Percentiles rank a stretch among this genome's conserved stretches.
These are phyloP conservation scores for Lumbricus terrestris DNA, from an alignment of 2,888 invertebrate species.

Conservation along the genomic window DNA sequence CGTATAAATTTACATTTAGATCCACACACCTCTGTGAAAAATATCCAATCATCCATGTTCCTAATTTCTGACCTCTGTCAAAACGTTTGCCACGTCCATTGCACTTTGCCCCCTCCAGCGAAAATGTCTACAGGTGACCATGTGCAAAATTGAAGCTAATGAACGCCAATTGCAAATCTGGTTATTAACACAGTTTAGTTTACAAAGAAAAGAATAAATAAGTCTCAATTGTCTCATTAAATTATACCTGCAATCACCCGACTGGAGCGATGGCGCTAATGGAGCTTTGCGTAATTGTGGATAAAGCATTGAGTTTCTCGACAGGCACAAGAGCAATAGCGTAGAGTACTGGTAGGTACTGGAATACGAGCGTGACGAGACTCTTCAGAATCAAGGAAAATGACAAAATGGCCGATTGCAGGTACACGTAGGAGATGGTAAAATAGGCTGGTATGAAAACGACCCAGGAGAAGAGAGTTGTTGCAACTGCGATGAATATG, in stretches of 20 bases:
- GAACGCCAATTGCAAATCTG: too few relatives aligned
- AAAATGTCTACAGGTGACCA: too few relatives aligned
- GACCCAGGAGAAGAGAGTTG: slow-evolving; percentile 34
- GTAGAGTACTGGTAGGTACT: slow-evolving; percentile 31
- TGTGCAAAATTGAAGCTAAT: too few relatives aligned
- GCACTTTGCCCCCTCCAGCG: too few relatives aligned
- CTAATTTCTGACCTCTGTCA: too few relatives aligned
- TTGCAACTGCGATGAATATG: slow-evolving; percentile 35
- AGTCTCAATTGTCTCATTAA: too few relatives aligned
- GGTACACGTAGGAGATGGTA: slow-evolving; percentile 28
- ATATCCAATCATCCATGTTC: too few relatives aligned
- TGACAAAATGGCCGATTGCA: slow-evolving; percentile 28
- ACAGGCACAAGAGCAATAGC: slow-evolving; percentile 29
- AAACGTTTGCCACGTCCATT: too few relatives aligned
- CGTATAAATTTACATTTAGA: too few relatives aligned
- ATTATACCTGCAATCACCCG: not conserved
- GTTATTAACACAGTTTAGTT: too few relatives aligned
- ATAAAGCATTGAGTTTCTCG: not conserved
- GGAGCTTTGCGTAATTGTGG: not conserved
- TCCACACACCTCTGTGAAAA: too few relatives aligned
- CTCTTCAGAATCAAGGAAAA: slow-evolving; percentile 31
- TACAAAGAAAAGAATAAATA: too few relatives aligned
- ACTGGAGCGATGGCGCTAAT: not conserved
- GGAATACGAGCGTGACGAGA: slow-evolving; percentile 28
- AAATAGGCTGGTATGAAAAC: slow-evolving; percentile 35